These are phyloP conservation scores for Laothoe populi DNA, from an alignment of 2,888 invertebrate genomes.

Conservation along the genomic window DNA sequence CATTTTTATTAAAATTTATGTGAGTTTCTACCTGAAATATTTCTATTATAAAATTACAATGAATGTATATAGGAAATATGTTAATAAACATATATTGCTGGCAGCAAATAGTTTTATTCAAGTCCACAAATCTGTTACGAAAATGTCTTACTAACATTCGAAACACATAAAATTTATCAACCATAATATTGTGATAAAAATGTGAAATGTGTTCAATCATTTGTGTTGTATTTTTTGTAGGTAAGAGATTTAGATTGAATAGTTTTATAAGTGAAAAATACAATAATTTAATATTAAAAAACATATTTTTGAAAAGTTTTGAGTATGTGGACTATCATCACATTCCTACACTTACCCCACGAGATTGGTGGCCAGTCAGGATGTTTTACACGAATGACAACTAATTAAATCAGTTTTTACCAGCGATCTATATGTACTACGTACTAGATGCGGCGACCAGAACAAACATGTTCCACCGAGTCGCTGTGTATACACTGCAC, in stretches of 20 bases:
- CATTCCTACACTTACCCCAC: too few species aligned
- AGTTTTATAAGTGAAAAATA: background rate
- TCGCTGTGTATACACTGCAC: too few species aligned
- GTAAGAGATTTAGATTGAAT: slow-evolving; percentile 25
- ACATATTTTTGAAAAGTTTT: too few species aligned
- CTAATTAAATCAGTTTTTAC: too few species aligned
- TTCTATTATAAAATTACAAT: slow-evolving; percentile 81
- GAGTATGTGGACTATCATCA: too few species aligned
- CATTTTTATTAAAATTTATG: slow-evolving; percentile 74
- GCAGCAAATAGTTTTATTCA: slow-evolving; percentile 60
- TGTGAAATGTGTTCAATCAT: slow-evolving; percentile 18
- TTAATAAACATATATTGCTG: slow-evolving; percentile 82
- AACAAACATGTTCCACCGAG: too few species aligned
- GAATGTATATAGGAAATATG: slow-evolving; percentile 81
- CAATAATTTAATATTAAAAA: background rate
- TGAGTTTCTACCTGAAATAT: slow-evolving; percentile 76
- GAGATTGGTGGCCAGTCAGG: too few species aligned
- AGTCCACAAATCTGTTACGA: slow-evolving; percentile 24
- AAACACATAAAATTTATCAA: slow-evolving; percentile 33
- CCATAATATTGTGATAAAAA: slow-evolving; percentile 16
- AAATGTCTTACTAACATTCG: slow-evolving; percentile 13
- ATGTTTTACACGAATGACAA: too few species aligned
- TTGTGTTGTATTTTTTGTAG: slow-evolving; percentile 41
- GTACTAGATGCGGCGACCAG: too few species aligned
- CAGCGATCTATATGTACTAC: too few species aligned